Evolutionary conservation across 2,888 invertebrate genomes (phyloP).

Genomic region (Aphidius colemani): DNA sequence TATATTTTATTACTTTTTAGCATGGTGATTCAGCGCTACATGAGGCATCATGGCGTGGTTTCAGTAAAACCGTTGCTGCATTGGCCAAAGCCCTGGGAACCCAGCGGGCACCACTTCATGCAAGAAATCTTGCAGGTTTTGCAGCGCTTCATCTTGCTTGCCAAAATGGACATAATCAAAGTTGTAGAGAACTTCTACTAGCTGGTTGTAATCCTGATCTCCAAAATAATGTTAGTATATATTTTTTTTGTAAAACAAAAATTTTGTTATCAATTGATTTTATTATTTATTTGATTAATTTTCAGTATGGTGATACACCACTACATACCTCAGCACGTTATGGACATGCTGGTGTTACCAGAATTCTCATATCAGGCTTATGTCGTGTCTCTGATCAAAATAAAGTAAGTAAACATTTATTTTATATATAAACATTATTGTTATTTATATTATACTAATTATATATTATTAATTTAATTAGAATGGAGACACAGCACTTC

Average conservation of each 20-base stretch:
- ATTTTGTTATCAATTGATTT: constrained; percentile 9
- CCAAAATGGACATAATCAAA: constrained; percentile 97
- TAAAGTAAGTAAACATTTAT: constrained; percentile 64
- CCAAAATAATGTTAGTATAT: constrained; percentile 79
- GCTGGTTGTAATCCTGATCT: constrained; percentile 86
- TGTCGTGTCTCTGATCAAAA: constrained; percentile 87
- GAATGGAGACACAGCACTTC: constrained; percentile 93
- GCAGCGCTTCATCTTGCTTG: constrained; percentile 93
- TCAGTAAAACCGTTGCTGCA: constrained; percentile 79
- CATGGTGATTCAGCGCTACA: constrained; percentile 94
- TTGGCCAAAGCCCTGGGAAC: constrained; percentile 72
- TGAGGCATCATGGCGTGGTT: constrained; percentile 95
- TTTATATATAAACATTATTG: not conserved
- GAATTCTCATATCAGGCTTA: constrained; percentile 89
- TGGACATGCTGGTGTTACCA: constrained; percentile 93
- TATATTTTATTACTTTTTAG: constrained; percentile 60
- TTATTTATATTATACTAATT: not conserved
- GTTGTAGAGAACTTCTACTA: constrained; percentile 83
- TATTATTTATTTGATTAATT: constrained; percentile 38
- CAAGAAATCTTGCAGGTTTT: constrained; percentile 84
- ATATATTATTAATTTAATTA: constrained; percentile 38
- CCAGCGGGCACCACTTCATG: constrained; percentile 68
- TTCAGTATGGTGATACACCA: constrained; percentile 90
- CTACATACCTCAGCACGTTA: constrained; percentile 94
- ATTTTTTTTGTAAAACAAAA: not conserved